phyloP scores from a whole-genome alignment of 2,797 vertebrate genomes.

The Artibeus jamaicensis region DNA sequence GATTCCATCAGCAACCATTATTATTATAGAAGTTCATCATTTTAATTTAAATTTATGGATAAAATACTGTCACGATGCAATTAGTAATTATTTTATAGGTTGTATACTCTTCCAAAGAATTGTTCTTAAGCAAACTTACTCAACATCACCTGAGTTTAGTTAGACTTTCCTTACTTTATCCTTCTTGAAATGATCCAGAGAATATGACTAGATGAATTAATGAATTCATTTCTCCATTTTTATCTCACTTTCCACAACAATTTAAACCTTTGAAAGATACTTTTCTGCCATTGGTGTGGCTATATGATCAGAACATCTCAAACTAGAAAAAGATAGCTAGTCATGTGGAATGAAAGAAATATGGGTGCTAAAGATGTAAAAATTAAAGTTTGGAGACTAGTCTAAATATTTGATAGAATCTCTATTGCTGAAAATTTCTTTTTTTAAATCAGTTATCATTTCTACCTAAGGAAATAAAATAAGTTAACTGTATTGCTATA shows the following conservation, averaged over 20 bases:
- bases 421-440: neutral
- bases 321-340: neutral
- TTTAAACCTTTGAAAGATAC: conserved; percentile 1
- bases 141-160: neutral
- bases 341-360: neutral
- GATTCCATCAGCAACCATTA: neutral
- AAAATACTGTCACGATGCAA: neutral
- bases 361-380: neutral
- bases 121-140: neutral
- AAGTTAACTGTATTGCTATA: neutral
- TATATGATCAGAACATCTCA: neutral
- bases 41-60: neutral
- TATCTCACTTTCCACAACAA: neutral
- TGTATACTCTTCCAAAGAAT: neutral
- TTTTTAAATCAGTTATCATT: neutral
- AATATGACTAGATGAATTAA: neutral
- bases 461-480: conserved; percentile 15
- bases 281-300: neutral
- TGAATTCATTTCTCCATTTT: neutral
- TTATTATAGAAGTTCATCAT: neutral
- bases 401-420: neutral
- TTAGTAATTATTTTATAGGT: neutral
- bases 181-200: neutral
- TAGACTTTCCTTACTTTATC: conserved; percentile 4
- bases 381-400: neutral